Evolutionary conservation across 37 sponge, comb jelly and placozoan species (phyloP).

Genomic region (Eunapius fragilis): DNA sequence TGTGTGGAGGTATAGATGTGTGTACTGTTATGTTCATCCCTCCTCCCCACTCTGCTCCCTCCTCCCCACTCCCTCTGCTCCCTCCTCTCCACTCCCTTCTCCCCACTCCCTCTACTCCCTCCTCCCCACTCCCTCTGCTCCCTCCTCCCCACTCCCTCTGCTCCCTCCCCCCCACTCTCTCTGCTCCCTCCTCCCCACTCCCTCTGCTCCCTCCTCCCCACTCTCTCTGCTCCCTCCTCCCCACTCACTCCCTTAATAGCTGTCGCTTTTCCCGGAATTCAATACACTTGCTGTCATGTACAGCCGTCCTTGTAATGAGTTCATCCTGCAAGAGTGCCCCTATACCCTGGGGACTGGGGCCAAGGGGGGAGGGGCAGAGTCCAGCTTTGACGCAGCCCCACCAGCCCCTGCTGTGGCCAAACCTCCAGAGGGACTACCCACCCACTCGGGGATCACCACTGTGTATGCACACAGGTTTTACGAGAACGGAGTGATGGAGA

Average conservation of each 20-base stretch:
- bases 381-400: not conserved
- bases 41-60: too few relatives aligned
- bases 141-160: too few relatives aligned
- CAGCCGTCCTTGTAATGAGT: conserved; percentile 57
- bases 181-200: too few relatives aligned
- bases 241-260: conserved; percentile 37
- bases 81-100: too few relatives aligned
- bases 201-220: too few relatives aligned
- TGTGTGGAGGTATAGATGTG: too few relatives aligned
- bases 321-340: conserved; percentile 74
- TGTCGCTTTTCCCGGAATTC: conserved; percentile 83
- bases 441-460: not conserved
- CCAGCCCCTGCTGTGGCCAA: not conserved
- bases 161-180: too few relatives aligned
- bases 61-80: too few relatives aligned
- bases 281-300: conserved; percentile 93
- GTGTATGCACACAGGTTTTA: not conserved
- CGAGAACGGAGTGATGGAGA: not conserved
- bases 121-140: too few relatives aligned
- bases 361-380: conserved; percentile 20
- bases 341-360: conserved; percentile 38
- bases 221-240: not conserved
- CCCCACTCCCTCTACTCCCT: too few relatives aligned
- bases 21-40: too few relatives aligned
- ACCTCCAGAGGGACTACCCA: not conserved